A percentile compares a stretch with the other conserved stretches of the same genome.
Conservation (phyloP, 2,797 vertebrate genomes). For the Crax fasciolata region DNA sequence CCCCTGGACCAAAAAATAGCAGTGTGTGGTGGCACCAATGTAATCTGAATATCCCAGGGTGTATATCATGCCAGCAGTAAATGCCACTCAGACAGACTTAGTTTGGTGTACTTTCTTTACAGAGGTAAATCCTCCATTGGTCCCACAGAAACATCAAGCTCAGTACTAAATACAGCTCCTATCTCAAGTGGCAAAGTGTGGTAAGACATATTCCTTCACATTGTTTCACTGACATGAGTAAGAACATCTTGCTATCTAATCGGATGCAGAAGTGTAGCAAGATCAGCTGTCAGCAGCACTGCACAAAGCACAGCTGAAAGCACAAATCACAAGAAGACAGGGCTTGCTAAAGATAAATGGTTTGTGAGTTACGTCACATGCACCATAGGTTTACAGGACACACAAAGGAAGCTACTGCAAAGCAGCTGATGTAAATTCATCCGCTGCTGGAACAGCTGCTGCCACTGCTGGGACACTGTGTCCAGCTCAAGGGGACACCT, state of each 20-base stretch:
- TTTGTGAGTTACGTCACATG: neutral
- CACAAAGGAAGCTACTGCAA: neutral
- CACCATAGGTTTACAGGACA: accelerated
- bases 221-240: neutral
- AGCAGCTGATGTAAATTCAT: neutral
- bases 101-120: neutral
- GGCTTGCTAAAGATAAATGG: neutral
- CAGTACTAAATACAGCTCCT: neutral
- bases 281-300: neutral
- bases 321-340: neutral
- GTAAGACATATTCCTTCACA: neutral
- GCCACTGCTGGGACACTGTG: neutral
- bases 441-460: accelerated
- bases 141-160: neutral
- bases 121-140: neutral
- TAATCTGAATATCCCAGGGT: accelerated
- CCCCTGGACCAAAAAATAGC: neutral
- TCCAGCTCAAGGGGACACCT: neutral
- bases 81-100: neutral
- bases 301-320: neutral
- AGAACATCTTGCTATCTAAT: neutral
- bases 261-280: neutral
- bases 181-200: neutral
- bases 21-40: neutral
- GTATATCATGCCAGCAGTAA: neutral